Percentiles rank a stretch among this genome's conserved stretches.
Evolutionary conservation across 2,797 vertebrate genomes (phyloP).

Genomic region (Pelobates cultripes): DNA sequence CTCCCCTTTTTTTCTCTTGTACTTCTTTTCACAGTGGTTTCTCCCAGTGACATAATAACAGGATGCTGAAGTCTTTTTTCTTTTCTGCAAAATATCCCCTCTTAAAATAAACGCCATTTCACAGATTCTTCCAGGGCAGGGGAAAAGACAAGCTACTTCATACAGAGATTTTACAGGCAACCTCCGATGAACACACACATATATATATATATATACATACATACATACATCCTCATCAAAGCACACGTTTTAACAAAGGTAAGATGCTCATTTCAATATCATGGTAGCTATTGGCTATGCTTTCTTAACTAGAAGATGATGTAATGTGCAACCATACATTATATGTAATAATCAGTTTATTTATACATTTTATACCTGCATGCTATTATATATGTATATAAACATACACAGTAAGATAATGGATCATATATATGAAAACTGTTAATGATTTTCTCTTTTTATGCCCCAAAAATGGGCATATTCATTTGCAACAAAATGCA

Average conservation of each 20-base stretch:
- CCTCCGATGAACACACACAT: constrained; percentile 31
- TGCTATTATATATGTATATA: neutral
- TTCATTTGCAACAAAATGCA: constrained; percentile 44
- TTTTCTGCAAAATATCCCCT: constrained; percentile 62
- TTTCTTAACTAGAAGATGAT: constrained; percentile 5
- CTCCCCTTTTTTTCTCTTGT: constrained; percentile 60
- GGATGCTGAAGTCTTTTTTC: constrained; percentile 60
- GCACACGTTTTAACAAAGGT: constrained; percentile 53
- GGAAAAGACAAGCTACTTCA: constrained; percentile 41
- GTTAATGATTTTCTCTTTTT: neutral
- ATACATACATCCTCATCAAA: constrained; percentile 43
- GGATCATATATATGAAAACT: constrained; percentile 1
- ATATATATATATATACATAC: constrained; percentile 16
- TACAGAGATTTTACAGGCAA: constrained; percentile 44
- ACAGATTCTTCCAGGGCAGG: constrained; percentile 60
- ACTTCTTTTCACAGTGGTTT: constrained; percentile 59
- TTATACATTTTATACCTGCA: neutral
- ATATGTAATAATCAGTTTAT: neutral
- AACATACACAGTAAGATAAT: neutral
- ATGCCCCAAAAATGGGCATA: constrained; percentile 1
- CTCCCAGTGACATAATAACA: constrained; percentile 65
- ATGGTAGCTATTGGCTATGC: constrained; percentile 27
- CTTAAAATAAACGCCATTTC: constrained; percentile 63
- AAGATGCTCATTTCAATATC: constrained; percentile 40
- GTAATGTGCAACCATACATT: neutral